Evolutionary conservation across 2,888 invertebrate species (phyloP).

Genomic region (Fissipunctia ypsillon): DNA sequence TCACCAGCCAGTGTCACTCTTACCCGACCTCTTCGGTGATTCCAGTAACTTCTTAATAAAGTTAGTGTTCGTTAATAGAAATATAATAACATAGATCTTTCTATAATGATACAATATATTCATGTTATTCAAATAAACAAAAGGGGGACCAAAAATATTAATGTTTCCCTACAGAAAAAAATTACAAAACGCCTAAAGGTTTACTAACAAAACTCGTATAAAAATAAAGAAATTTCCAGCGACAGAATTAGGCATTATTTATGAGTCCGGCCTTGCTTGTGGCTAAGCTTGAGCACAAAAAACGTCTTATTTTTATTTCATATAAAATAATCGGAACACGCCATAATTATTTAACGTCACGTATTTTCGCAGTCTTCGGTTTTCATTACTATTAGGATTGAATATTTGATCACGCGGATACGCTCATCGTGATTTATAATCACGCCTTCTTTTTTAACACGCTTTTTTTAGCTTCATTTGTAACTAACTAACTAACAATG

Average conservation of each 20-base stretch:
- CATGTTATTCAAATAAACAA: slow-evolving; percentile 7
- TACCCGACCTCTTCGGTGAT: not conserved
- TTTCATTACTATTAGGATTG: slow-evolving; percentile 42
- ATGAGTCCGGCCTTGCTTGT: slow-evolving; percentile 47
- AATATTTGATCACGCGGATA: slow-evolving; percentile 21
- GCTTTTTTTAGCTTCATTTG: too few relatives aligned
- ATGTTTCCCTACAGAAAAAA: not conserved
- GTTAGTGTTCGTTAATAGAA: too few relatives aligned
- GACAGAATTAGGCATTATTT: slow-evolving; percentile 62
- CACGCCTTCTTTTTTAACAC: not conserved
- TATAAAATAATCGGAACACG: slow-evolving; percentile 47
- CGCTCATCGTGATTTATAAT: slow-evolving; percentile 27
- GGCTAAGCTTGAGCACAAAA: slow-evolving; percentile 45
- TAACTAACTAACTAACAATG: too few relatives aligned
- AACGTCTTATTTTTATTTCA: slow-evolving; percentile 48
- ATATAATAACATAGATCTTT: too few relatives aligned
- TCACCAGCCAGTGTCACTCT: not conserved
- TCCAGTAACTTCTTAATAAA: too few relatives aligned
- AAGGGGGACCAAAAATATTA: not conserved
- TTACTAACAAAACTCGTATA: slow-evolving; percentile 34
- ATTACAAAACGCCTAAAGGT: slow-evolving; percentile 24
- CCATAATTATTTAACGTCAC: slow-evolving; percentile 55
- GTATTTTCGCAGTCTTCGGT: slow-evolving; percentile 17
- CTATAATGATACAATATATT: not conserved
- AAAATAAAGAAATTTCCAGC: slow-evolving; percentile 47